Percentiles rank a stretch among this genome's conserved stretches.
Conservation (phyloP, 2,888 invertebrate species). For the Philonicus albiceps region DNA sequence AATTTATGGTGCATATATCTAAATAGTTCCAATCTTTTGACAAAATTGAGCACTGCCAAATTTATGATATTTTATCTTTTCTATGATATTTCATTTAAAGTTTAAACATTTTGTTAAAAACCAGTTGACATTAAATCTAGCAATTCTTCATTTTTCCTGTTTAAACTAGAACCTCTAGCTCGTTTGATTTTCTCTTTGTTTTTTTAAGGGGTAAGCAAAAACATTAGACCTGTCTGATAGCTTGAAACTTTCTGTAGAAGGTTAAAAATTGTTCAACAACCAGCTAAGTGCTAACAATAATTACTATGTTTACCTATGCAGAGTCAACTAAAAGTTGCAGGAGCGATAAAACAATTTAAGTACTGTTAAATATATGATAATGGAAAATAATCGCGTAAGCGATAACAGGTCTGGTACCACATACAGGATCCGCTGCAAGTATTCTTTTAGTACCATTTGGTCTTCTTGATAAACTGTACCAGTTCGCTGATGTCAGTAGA, state of each 20-base stretch:
- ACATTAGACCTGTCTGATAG: neutral
- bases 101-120: neutral
- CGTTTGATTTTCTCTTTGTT: neutral
- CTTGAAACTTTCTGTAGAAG: neutral
- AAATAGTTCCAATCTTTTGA: neutral
- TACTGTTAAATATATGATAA: no score
- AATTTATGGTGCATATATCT: neutral
- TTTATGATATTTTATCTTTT: neutral
- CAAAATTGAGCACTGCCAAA: neutral
- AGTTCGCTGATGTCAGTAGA: no score
- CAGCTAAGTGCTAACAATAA: no score
- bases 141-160: neutral
- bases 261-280: neutral
- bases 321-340: no score
- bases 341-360: no score
- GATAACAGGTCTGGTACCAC: no score
- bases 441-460: no score
- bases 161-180: neutral
- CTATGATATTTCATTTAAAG: neutral
- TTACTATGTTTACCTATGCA: no score
- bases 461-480: no score
- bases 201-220: neutral
- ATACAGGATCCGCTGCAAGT: no score
- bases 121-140: neutral
- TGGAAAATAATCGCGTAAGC: no score